Evolutionary conservation across 2,113 vertebrate genomes (phyloP).

Genomic region (Lagopus leucura): DNA sequence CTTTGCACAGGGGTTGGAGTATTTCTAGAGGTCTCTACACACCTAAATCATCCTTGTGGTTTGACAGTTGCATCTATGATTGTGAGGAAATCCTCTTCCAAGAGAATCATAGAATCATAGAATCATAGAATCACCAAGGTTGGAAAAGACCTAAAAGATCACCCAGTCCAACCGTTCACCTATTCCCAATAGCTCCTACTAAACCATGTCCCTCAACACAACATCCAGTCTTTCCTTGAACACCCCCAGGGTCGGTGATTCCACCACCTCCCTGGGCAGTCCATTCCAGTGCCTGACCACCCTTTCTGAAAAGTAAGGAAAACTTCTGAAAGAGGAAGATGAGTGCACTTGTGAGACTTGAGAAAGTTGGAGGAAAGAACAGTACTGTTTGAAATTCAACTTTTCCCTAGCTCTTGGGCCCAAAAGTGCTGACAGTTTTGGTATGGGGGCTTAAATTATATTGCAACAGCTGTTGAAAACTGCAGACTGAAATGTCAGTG

Average conservation of each 20-base stretch:
- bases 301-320: no score
- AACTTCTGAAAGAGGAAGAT: neutral
- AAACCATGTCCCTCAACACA: no score
- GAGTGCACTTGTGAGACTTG: neutral
- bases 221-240: no score
- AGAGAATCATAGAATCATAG: no score
- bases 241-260: no score
- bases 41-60: neutral
- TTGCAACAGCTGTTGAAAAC: neutral
- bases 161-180: no score
- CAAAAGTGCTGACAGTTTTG: constrained; percentile 43
- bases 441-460: constrained; percentile 49
- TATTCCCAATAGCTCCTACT: no score
- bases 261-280: no score
- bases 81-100: neutral
- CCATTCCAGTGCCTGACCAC: no score
- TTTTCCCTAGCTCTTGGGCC: neutral
- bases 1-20: neutral
- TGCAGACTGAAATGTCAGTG: constrained; percentile 30
- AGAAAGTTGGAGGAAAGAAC: constrained; percentile 24
- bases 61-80: neutral
- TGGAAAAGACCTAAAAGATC: no score
- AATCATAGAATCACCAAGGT: no score
- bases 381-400: neutral
- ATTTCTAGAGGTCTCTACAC: neutral